phyloP scores from a whole-genome alignment of 2,888 invertebrate species.

The Drosophila melanocephala region DNA sequence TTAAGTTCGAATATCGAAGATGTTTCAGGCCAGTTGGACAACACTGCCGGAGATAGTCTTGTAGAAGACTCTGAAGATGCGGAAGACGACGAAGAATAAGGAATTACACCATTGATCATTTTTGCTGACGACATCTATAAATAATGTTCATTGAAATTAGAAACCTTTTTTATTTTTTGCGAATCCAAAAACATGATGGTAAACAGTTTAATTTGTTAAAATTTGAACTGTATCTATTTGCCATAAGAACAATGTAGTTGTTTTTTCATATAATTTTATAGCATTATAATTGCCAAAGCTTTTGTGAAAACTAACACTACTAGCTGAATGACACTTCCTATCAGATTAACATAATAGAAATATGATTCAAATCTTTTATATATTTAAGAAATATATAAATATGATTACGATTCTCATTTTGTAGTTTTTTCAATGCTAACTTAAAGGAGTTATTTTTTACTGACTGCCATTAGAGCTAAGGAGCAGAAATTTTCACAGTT shows the following conservation, averaged over 20 bases:
- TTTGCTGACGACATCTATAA: conserved; percentile 19
- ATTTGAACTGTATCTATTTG: conserved; percentile 13
- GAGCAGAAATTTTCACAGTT: neutral
- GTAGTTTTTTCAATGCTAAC: neutral
- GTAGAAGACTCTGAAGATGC: conserved; percentile 65
- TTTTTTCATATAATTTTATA: conserved; percentile 28
- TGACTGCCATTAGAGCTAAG: neutral
- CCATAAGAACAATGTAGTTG: conserved; percentile 17
- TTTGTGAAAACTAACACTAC: conserved; percentile 24
- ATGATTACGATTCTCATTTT: conserved; percentile 21
- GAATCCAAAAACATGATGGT: conserved; percentile 19
- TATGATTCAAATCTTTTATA: conserved; percentile 30
- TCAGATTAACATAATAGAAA: conserved; percentile 20
- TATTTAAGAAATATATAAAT: conserved; percentile 37
- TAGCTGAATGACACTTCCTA: conserved; percentile 23
- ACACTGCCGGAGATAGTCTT: conserved; percentile 57
- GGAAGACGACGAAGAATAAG: conserved; percentile 61
- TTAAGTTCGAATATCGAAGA: conserved; percentile 67
- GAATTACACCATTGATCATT: neutral
- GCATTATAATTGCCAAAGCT: conserved; percentile 10
- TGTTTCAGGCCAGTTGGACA: conserved; percentile 42
- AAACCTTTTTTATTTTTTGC: conserved; percentile 8
- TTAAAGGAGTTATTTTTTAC: neutral
- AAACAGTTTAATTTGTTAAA: neutral
- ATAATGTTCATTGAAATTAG: conserved; percentile 22